These are phyloP conservation scores for Luperina testacea DNA, from an alignment of 2,888 invertebrate species.

Conservation along the genomic window DNA sequence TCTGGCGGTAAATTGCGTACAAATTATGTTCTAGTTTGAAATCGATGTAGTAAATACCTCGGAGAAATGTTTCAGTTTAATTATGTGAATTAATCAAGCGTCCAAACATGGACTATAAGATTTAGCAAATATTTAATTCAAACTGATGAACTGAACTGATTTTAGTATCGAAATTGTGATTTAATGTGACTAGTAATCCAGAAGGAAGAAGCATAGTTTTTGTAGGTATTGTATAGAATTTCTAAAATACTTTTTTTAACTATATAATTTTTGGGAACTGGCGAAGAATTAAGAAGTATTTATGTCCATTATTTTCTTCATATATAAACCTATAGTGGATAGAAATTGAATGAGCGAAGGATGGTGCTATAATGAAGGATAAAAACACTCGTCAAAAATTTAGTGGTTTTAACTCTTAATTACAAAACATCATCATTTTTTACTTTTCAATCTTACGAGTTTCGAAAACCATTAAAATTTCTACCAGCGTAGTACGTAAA, in stretches of 20 bases:
- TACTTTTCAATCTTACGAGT: not conserved
- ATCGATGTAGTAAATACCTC: too few relatives aligned
- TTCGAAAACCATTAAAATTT: constrained; percentile 18
- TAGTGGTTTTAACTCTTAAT: not conserved
- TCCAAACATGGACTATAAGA: not conserved
- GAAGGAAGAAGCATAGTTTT: not conserved
- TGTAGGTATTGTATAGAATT: not conserved
- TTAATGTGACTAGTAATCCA: not conserved
- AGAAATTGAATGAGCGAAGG: not conserved
- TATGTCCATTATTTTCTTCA: not conserved
- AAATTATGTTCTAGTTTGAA: not conserved
- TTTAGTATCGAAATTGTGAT: not conserved
- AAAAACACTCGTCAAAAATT: not conserved
- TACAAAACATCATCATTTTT: not conserved
- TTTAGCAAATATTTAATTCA: not conserved
- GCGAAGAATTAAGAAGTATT: too few relatives aligned
- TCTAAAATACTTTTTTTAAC: not conserved
- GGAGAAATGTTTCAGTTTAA: not conserved
- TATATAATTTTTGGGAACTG: not conserved
- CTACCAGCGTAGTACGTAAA: not conserved
- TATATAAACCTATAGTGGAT: not conserved
- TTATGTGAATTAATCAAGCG: not conserved
- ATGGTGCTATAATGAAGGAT: not conserved
- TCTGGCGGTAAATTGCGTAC: not conserved
- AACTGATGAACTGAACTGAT: not conserved